These are phyloP conservation scores for Catharus fuscescens DNA, from an alignment of 2,113 vertebrate species.

Conservation along the genomic window DNA sequence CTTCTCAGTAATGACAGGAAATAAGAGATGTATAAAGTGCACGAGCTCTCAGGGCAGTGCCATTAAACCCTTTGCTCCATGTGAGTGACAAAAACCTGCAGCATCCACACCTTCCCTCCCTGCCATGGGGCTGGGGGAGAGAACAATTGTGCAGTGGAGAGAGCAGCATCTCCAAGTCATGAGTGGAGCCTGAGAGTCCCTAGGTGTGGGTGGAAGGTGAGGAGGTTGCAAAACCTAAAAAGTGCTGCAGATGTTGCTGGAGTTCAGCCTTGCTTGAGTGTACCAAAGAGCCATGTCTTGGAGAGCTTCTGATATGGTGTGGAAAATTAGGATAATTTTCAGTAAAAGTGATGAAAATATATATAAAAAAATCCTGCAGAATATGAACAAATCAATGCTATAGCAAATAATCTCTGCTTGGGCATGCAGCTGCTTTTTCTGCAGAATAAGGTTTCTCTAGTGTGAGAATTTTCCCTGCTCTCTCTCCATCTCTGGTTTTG, in stretches of 20 bases:
- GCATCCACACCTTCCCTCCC: background rate
- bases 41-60: background rate
- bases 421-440: background rate
- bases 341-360: background rate
- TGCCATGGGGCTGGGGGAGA: background rate
- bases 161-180: background rate
- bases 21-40: background rate
- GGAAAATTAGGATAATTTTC: background rate
- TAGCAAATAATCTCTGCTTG: background rate
- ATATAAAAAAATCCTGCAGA: background rate
- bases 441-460: background rate
- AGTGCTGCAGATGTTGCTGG: background rate
- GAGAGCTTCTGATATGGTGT: background rate
- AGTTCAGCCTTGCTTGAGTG: background rate
- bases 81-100: background rate
- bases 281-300: background rate
- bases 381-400: background rate
- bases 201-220: background rate
- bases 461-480: background rate
- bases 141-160: background rate
- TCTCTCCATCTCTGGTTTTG: background rate
- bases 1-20: slow-evolving; percentile 20
- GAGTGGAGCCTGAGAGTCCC: background rate
- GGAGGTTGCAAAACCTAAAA: background rate
- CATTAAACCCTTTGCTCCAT: fast-evolving